Conservation (phyloP, 2,113 vertebrate genomes). For the Eurypyga helias region DNA sequence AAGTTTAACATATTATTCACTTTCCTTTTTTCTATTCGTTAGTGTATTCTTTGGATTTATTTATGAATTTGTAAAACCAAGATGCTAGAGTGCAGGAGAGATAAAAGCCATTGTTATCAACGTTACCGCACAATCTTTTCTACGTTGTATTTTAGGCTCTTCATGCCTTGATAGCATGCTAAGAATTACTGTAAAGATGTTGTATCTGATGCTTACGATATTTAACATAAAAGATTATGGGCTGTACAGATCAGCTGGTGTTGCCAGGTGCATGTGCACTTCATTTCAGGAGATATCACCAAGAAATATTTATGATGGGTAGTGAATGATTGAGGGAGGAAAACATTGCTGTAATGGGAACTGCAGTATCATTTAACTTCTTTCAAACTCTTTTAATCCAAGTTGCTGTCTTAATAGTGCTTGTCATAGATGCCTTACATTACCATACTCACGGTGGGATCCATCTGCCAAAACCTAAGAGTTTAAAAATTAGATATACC, state of each 20-base stretch:
- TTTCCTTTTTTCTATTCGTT: background rate
- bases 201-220: background rate
- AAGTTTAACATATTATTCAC: background rate
- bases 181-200: background rate
- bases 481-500: background rate
- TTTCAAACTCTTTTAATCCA: background rate
- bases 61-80: background rate
- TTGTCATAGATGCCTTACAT: background rate
- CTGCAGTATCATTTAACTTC: background rate
- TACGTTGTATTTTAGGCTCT: background rate
- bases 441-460: background rate
- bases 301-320: slow-evolving; percentile 2
- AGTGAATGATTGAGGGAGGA: background rate
- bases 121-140: background rate
- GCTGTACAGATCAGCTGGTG: background rate
- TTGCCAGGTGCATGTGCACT: background rate
- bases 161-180: background rate
- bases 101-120: background rate
- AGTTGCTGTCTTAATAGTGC: background rate
- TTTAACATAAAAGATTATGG: slow-evolving; percentile 4
- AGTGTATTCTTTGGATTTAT: background rate
- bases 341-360: background rate
- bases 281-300: slow-evolving; percentile 2
- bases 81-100: background rate
- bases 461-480: background rate